Evolutionary conservation across 2,888 invertebrate species (phyloP).

Genomic region (Junonia oenone): DNA sequence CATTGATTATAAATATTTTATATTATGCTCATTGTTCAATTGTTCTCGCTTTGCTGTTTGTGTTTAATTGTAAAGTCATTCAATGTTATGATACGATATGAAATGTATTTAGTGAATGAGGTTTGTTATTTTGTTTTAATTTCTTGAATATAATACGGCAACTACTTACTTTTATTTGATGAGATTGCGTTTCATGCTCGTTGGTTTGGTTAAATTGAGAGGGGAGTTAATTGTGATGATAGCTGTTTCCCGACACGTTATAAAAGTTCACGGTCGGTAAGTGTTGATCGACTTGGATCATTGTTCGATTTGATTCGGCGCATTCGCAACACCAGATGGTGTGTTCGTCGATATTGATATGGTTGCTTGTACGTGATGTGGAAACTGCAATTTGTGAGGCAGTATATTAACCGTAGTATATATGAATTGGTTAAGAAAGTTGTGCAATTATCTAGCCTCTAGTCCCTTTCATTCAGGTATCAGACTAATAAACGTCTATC

Average conservation of each 20-base stretch:
- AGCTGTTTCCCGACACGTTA: constrained; percentile 23
- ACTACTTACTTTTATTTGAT: background rate
- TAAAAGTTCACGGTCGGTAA: constrained; percentile 26
- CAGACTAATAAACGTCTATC: background rate
- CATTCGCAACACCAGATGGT: constrained; percentile 3
- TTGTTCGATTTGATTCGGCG: constrained; percentile 19
- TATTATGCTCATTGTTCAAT: constrained; percentile 10
- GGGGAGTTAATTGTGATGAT: constrained; percentile 1
- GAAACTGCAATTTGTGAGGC: constrained; percentile 1
- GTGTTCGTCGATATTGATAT: constrained; percentile 11
- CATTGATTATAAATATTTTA: constrained; percentile 18
- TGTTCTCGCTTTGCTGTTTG: background rate
- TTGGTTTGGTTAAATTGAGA: constrained; percentile 2
- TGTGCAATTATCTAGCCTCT: background rate
- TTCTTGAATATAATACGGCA: background rate
- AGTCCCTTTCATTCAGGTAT: background rate
- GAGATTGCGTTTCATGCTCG: constrained; percentile 5
- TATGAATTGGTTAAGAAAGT: constrained; percentile 5
- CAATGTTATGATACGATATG: background rate
- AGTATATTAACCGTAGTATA: background rate
- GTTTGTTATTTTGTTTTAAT: background rate
- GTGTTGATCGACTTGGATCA: constrained; percentile 17
- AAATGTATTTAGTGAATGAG: background rate
- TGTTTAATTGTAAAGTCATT: background rate
- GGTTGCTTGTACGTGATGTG: constrained; percentile 9